Conservation (phyloP, 1,140 invertebrate species). For the Maniola jurtina region DNA sequence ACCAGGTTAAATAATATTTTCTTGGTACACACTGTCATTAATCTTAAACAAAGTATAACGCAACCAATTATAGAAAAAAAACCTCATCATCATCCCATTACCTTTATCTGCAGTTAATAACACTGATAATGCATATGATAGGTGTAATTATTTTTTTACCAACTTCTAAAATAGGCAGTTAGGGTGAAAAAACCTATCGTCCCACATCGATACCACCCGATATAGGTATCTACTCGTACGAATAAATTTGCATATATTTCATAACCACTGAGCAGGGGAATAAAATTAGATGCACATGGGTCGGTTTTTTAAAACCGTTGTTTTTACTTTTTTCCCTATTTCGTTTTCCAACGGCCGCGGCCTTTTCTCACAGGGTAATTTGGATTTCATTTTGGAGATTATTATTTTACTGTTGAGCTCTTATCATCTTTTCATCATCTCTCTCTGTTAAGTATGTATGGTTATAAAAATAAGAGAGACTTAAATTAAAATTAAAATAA, state of each 20-base stretch:
- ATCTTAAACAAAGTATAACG: neutral
- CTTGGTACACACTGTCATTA: neutral
- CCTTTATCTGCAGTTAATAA: constrained; percentile 6
- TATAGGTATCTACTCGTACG: constrained; percentile 47
- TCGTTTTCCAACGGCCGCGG: constrained; percentile 55
- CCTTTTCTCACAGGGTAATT: constrained; percentile 10
- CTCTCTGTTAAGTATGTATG: neutral
- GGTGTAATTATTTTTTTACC: constrained; percentile 40
- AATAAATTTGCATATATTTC: constrained; percentile 75
- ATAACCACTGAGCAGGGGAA: constrained; percentile 69
- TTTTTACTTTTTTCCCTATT: constrained; percentile 60
- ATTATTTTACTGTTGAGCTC: neutral
- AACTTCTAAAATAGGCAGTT: constrained; percentile 29
- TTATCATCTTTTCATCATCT: too few relatives aligned
- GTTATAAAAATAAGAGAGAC: too few relatives aligned
- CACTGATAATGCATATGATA: constrained; percentile 24
- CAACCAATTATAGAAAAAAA: neutral
- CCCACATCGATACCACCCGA: constrained; percentile 36
- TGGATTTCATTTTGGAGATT: neutral
- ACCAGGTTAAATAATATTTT: too few relatives aligned
- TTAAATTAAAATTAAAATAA: too few relatives aligned
- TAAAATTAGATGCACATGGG: constrained; percentile 73
- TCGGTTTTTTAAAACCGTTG: constrained; percentile 61
- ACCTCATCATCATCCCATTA: constrained; percentile 1
- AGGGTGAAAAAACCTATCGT: constrained; percentile 30